phyloP scores from a whole-genome alignment of 37 sponge, comb jelly and placozoan genomes.

The Ephydatia muelleri region DNA sequence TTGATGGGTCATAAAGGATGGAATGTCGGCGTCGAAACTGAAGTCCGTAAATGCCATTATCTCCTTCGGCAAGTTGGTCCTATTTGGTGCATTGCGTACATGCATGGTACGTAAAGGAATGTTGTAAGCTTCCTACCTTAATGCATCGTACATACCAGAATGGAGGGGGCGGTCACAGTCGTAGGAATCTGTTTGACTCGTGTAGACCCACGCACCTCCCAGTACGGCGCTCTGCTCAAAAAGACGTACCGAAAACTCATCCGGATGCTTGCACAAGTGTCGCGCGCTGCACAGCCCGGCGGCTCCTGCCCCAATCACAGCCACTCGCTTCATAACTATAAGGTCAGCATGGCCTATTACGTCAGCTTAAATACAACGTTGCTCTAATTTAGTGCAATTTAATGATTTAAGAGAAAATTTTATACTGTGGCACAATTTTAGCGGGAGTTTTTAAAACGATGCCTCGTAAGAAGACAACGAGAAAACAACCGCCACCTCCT shows the following conservation, averaged over 20 bases:
- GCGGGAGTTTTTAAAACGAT: not conserved
- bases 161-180: constrained; percentile 27
- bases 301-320: constrained; percentile 72
- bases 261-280: constrained; percentile 26
- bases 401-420: not conserved
- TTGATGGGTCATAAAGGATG: constrained; percentile 61
- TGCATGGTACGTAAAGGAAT: constrained; percentile 3
- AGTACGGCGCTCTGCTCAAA: constrained; percentile 49
- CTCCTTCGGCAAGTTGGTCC: constrained; percentile 81
- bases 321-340: constrained; percentile 41
- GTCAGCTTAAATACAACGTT: not conserved
- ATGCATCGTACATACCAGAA: constrained; percentile 46
- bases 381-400: not conserved
- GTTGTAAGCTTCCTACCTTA: constrained; percentile 31
- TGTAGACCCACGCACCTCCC: constrained; percentile 80
- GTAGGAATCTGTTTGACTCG: constrained; percentile 10
- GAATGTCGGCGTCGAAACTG: constrained; percentile 50
- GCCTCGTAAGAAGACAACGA: not conserved
- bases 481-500: not conserved
- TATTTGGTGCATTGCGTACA: constrained; percentile 35
- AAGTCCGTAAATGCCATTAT: constrained; percentile 77
- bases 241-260: constrained; percentile 23
- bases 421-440: not conserved
- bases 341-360: not conserved
- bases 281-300: constrained; percentile 65